phyloP scores from a whole-genome alignment of 2,113 vertebrate genomes.

The Eretmochelys imbricata region DNA sequence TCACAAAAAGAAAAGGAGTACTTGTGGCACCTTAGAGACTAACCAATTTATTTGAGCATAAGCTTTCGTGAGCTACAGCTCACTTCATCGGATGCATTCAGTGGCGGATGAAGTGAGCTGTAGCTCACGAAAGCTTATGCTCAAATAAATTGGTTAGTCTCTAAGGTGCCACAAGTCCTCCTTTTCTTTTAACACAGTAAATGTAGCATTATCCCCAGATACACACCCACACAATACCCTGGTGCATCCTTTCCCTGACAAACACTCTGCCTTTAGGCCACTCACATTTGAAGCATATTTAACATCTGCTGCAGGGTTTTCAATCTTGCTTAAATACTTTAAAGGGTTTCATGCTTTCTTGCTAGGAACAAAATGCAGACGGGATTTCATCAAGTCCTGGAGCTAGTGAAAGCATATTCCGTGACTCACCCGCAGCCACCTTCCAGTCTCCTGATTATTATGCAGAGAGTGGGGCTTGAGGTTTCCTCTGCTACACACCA shows the following conservation, averaged over 20 bases:
- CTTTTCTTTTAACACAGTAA: not conserved
- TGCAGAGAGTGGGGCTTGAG: not conserved
- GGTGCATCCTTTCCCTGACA: not conserved
- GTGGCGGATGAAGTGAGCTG: no score
- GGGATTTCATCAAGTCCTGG: accelerated
- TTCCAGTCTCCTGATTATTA: not conserved
- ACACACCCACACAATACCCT: not conserved
- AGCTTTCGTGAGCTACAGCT: no score
- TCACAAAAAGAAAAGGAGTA: no score
- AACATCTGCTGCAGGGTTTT: not conserved
- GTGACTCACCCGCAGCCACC: not conserved
- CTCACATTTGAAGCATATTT: not conserved
- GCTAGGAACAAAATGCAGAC: not conserved
- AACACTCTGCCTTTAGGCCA: accelerated
- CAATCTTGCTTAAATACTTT: not conserved
- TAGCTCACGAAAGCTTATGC: no score
- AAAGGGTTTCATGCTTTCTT: not conserved
- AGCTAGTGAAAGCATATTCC: not conserved
- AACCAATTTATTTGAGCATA: no score
- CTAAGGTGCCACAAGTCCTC: no score
- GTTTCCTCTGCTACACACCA: not conserved
- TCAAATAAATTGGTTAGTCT: no score
- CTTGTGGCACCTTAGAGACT: no score
- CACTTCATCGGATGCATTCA: no score
- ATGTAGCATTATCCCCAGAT: not conserved